Percentiles rank a stretch among this genome's conserved stretches.
These are phyloP conservation scores for Bombyx huttoni DNA, from an alignment of 2,888 invertebrate genomes.

Conservation along the genomic window DNA sequence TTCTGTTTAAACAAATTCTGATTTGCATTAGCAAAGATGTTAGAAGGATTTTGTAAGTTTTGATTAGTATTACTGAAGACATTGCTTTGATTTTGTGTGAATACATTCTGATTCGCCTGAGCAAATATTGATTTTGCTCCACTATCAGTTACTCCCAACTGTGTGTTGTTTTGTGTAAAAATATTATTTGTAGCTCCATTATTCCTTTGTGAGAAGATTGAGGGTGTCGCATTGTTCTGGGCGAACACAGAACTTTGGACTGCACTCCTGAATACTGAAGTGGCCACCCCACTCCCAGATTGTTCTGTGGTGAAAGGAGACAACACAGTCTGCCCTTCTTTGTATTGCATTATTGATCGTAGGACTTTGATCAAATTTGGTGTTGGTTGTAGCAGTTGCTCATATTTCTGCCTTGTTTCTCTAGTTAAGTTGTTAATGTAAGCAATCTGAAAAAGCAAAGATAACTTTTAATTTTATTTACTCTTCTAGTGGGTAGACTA, in stretches of 20 bases:
- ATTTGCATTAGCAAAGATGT: constrained; percentile 28
- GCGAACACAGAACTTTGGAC: constrained; percentile 23
- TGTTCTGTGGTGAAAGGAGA: constrained; percentile 27
- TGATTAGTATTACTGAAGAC: constrained; percentile 9
- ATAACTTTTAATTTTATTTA: no score
- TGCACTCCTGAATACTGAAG: constrained; percentile 44
- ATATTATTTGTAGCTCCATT: constrained; percentile 8
- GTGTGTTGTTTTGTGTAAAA: constrained; percentile 12
- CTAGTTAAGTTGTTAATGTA: constrained; percentile 36
- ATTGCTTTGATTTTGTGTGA: constrained; percentile 5
- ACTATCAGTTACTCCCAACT: constrained; percentile 8
- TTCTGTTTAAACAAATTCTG: constrained; percentile 23
- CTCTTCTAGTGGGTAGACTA: no score
- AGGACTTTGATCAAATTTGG: constrained; percentile 27
- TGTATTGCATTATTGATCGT: constrained; percentile 27
- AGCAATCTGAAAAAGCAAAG: constrained; percentile 23
- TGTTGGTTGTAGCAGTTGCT: constrained; percentile 32
- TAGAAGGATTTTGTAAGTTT: constrained; percentile 15
- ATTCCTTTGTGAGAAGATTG: constrained; percentile 15
- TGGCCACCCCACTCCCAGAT: constrained; percentile 18
- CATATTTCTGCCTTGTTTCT: constrained; percentile 37
- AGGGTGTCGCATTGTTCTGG: constrained; percentile 12
- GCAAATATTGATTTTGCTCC: constrained; percentile 35
- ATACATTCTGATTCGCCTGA: constrained; percentile 32
- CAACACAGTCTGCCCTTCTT: constrained; percentile 26